These are phyloP conservation scores for Syngnathus rostellatus DNA, from an alignment of 2,797 vertebrate genomes.

Conservation along the genomic window DNA sequence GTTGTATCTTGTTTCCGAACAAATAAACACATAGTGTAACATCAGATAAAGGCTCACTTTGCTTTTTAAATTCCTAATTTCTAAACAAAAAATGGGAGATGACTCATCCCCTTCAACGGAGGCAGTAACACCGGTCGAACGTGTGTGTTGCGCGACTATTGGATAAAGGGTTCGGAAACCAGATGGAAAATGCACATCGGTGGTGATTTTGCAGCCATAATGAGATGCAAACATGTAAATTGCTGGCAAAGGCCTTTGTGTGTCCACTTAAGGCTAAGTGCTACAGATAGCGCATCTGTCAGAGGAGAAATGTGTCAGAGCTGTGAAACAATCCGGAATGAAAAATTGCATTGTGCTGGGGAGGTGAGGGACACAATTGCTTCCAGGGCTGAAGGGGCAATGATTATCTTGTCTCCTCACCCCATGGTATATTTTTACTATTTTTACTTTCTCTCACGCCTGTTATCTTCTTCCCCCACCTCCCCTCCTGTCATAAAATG, in stretches of 20 bases:
- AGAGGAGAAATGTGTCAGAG: constrained; percentile 48
- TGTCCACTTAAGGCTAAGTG: constrained; percentile 53
- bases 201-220: constrained; percentile 35
- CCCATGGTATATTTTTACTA: no score
- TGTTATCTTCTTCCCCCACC: no score
- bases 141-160: no score
- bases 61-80: no score
- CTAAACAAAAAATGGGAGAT: no score
- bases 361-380: constrained; percentile 11
- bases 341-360: constrained; percentile 40
- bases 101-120: no score
- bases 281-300: constrained; percentile 51
- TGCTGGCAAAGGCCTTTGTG: constrained; percentile 37
- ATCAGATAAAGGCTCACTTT: no score
- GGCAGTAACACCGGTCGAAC: no score
- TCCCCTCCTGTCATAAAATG: no score
- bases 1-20: no score
- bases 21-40: no score
- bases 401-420: constrained; percentile 24
- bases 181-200: constrained; percentile 8
- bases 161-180: no score
- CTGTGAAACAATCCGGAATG: constrained; percentile 55
- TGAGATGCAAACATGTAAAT: constrained; percentile 61
- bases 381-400: constrained; percentile 17
- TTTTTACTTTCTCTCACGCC: neutral